Evolutionary conservation across 2,888 invertebrate genomes (phyloP).

Genomic region (Serripes groenlandicus): DNA sequence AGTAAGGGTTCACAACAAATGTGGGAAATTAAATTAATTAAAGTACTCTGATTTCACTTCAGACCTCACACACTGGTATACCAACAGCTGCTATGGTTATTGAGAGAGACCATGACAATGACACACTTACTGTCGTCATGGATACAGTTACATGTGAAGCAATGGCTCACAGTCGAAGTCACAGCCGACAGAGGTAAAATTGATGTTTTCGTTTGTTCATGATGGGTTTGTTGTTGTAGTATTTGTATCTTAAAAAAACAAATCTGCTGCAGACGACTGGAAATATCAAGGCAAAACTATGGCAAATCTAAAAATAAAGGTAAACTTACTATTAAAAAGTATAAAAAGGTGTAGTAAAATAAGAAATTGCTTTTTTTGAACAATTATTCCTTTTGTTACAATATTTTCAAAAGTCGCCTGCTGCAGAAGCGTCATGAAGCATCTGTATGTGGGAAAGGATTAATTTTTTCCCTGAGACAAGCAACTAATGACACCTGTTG

Average conservation of each 20-base stretch:
- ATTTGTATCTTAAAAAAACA: not conserved
- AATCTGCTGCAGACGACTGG: not conserved
- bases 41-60: not conserved
- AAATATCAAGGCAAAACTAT: not conserved
- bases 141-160: conserved; percentile 71
- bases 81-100: conserved; percentile 75
- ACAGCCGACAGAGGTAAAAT: conserved; percentile 9
- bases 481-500: too few species aligned
- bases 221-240: too few species aligned
- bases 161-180: conserved; percentile 26
- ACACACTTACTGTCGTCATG: conserved; percentile 78
- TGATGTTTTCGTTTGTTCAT: not conserved
- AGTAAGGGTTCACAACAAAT: too few species aligned
- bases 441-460: too few species aligned
- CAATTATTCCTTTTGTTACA: not conserved
- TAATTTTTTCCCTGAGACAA: too few species aligned
- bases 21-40: not conserved
- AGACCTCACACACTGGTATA: conserved; percentile 2
- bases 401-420: not conserved
- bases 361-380: not conserved
- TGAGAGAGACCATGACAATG: conserved; percentile 75
- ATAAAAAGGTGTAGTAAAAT: not conserved
- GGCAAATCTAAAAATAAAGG: too few species aligned
- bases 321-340: too few species aligned
- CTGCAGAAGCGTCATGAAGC: too few species aligned